Percentiles rank a stretch among this genome's conserved stretches.
Evolutionary conservation across 2,797 vertebrate species (phyloP).

Genomic region (Spinus pinus): DNA sequence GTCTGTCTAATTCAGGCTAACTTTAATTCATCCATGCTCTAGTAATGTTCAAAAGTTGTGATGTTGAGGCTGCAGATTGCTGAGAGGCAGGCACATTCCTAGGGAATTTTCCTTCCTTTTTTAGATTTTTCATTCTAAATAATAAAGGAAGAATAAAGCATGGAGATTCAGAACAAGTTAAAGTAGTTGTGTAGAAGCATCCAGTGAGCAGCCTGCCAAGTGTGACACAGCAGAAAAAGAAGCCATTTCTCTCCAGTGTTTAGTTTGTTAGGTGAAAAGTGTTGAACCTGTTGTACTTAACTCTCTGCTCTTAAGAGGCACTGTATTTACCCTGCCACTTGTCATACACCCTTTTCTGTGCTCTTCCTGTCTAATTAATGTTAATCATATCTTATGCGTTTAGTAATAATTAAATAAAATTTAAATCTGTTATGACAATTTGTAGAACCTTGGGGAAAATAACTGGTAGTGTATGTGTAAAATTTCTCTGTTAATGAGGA

Average conservation of each 20-base stretch:
- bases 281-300: neutral
- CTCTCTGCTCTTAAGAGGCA: neutral
- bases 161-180: neutral
- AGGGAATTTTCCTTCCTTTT: neutral
- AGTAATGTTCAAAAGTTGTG: neutral
- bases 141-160: neutral
- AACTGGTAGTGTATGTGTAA: neutral
- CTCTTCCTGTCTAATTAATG: neutral
- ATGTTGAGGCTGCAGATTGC: neutral
- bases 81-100: neutral
- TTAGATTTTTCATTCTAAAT: neutral
- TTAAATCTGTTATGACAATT: neutral
- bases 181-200: neutral
- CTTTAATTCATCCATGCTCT: neutral
- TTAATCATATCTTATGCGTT: neutral
- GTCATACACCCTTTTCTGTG: neutral
- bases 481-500: neutral
- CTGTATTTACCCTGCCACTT: neutral
- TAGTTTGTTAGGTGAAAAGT: neutral
- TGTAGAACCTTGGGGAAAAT: neutral
- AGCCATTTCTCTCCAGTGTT: neutral
- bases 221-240: neutral
- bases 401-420: neutral
- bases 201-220: neutral
- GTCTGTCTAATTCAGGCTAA: neutral